These are phyloP conservation scores for Eptatretus atami DNA, from an alignment of 2,797 vertebrate genomes.

Conservation along the genomic window DNA sequence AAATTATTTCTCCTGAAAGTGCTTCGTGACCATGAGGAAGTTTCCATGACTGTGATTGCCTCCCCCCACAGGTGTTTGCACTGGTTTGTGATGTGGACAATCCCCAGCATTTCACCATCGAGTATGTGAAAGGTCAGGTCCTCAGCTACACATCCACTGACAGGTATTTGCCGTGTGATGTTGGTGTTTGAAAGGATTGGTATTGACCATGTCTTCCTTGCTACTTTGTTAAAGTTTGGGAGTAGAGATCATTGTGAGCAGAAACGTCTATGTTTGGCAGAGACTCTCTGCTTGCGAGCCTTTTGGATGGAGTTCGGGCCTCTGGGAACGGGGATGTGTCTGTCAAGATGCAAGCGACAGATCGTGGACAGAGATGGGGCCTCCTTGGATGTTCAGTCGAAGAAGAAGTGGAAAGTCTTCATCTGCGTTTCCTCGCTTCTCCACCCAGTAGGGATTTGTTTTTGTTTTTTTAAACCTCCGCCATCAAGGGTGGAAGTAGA, in stretches of 20 bases:
- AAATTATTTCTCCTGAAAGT: too few species aligned
- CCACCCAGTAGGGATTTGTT: conserved; percentile 43
- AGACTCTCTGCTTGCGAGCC: conserved; percentile 73
- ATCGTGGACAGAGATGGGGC: conserved; percentile 77
- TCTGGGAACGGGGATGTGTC: conserved; percentile 92
- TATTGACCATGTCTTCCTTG: too few species aligned
- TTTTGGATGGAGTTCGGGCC: conserved; percentile 76
- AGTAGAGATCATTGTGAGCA: too few species aligned
- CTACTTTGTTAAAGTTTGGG: too few species aligned
- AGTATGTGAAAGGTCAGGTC: conserved; percentile 89
- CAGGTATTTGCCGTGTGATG: conserved; percentile 21
- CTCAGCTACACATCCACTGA: conserved; percentile 80
- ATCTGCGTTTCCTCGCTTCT: conserved; percentile 62
- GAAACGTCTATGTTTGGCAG: conserved; percentile 16
- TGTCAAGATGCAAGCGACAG: conserved; percentile 76
- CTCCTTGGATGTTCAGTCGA: conserved; percentile 83
- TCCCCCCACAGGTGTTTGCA: conserved; percentile 41
- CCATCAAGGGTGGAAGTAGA: background rate
- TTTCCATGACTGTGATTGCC: background rate
- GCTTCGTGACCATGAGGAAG: too few species aligned
- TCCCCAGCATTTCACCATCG: conserved; percentile 75
- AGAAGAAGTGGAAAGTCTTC: conserved; percentile 89
- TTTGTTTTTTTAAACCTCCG: background rate
- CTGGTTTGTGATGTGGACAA: conserved; percentile 76
- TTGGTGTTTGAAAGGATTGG: too few species aligned